Conservation (phyloP, 2,888 invertebrate species). For the Temnothorax ravouxi region DNA sequence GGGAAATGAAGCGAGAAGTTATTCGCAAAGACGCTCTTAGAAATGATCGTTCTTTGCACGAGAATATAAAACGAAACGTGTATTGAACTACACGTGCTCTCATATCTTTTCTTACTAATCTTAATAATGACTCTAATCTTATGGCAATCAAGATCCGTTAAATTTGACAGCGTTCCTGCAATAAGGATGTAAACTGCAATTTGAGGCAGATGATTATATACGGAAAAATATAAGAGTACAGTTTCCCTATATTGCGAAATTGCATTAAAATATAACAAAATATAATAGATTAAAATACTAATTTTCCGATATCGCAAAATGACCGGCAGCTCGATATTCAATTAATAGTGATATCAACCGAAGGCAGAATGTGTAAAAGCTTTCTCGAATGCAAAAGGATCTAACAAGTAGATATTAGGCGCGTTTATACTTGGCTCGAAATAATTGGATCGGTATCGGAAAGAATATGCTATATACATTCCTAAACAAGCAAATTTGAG, state of each 20-base stretch:
- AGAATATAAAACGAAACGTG: background rate
- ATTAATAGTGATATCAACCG: conserved; percentile 3
- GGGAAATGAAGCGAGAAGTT: background rate
- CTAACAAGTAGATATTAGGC: background rate
- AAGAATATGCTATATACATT: background rate
- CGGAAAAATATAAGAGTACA: background rate
- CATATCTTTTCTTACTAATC: background rate
- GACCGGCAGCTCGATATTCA: background rate
- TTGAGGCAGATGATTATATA: background rate
- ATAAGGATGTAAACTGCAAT: background rate
- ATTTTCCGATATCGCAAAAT: background rate
- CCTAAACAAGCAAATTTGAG: background rate
- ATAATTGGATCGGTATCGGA: conserved; percentile 17
- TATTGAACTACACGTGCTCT: background rate
- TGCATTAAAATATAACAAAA: background rate
- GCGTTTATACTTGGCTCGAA: background rate
- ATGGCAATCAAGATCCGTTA: background rate
- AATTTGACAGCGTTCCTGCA: background rate
- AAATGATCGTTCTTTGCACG: background rate
- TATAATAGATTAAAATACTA: background rate
- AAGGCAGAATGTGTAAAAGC: background rate
- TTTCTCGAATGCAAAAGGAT: background rate
- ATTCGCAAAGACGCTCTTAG: background rate
- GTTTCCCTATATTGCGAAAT: background rate
- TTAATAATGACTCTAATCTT: background rate